Conservation (phyloP, 2,888 invertebrate genomes). For the Phortica okadai region DNA sequence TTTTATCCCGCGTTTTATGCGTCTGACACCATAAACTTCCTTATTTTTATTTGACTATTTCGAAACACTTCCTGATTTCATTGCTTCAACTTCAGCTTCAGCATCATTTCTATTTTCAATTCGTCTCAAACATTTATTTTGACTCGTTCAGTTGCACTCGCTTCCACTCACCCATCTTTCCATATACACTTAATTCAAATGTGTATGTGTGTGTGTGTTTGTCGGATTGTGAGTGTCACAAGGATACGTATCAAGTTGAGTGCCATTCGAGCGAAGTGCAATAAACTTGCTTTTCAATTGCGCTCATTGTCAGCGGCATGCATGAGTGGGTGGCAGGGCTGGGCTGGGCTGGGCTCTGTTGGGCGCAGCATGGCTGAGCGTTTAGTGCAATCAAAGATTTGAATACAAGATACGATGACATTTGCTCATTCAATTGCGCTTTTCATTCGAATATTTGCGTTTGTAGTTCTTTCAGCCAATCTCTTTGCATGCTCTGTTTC, state of each 20-base stretch:
- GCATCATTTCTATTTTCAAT: constrained; percentile 17
- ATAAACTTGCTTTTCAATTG: constrained; percentile 59
- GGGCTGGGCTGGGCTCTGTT: constrained; percentile 47
- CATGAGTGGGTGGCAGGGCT: not conserved
- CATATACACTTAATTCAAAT: not conserved
- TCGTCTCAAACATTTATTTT: constrained; percentile 16
- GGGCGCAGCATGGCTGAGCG: constrained; percentile 59
- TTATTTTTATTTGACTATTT: constrained; percentile 41
- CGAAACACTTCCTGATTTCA: constrained; percentile 66
- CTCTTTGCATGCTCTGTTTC: constrained; percentile 42
- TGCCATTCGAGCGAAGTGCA: constrained; percentile 62
- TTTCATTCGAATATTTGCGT: constrained; percentile 71
- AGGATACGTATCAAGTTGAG: constrained; percentile 38
- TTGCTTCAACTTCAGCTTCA: constrained; percentile 33
- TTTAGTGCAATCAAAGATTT: constrained; percentile 64
- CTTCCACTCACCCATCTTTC: not conserved
- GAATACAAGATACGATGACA: constrained; percentile 70
- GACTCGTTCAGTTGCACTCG: not conserved
- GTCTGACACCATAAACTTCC: not conserved
- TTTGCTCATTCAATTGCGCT: constrained; percentile 70
- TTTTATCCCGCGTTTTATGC: not conserved
- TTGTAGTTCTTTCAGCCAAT: constrained; percentile 47
- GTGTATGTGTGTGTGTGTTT: not conserved
- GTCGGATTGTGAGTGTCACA: constrained; percentile 59
- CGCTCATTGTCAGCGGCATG: not conserved